Evolutionary conservation across 2,113 vertebrate genomes (phyloP), one percentile per base, ranked within the genome.

Genomic region (Odontesthes bonariensis): DNA sequence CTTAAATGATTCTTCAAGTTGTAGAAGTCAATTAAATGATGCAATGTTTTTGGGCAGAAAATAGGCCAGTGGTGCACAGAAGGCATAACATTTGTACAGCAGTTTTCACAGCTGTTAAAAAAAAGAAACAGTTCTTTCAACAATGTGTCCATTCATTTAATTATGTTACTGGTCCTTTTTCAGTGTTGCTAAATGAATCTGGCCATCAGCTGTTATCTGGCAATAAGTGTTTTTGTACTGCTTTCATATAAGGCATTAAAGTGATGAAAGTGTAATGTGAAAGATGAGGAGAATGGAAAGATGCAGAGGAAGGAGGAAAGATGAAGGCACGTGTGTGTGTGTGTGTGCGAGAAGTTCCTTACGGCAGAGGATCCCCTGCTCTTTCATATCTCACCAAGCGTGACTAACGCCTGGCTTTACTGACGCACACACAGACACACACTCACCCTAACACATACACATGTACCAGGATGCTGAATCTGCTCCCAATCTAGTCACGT

Each of bases 341-440:
- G 79, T 76, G 69, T 70, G 68, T 58, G 80, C 33, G 73, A 82
- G 82, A 86, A 84, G 83, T 82, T 86, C 87, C 90, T 89, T 81
- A 82, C 69, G 85, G 89, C 90, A 78, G 84, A 88, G 87, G 88
- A 90, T 90, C 77, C 85, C 88, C 89, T 86, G 85, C 85, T 91
- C 86, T 92, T 92, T 93, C 89, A 91, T 82, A 85, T 90, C 82
- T 90, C 62, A 79, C 86, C 81, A 87, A 88, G 90, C 90, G 73
- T 91, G 86, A 92, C 82, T 92, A 91, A 91, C 44, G 46, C 78
- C 66, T 81, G 72, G 72, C 79, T 86, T 86, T 79, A 72, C 68
- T 78, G 35, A 83, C 61, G 19, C 67, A 22, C 63, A 67, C 69
- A 70, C 60, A 69, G 27, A 69, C 60, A 20, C 61, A 75, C 42